Base-by-base conservation (phyloP, 2,113 vertebrate genomes). In the Entomyzon cyanotis region DNA sequence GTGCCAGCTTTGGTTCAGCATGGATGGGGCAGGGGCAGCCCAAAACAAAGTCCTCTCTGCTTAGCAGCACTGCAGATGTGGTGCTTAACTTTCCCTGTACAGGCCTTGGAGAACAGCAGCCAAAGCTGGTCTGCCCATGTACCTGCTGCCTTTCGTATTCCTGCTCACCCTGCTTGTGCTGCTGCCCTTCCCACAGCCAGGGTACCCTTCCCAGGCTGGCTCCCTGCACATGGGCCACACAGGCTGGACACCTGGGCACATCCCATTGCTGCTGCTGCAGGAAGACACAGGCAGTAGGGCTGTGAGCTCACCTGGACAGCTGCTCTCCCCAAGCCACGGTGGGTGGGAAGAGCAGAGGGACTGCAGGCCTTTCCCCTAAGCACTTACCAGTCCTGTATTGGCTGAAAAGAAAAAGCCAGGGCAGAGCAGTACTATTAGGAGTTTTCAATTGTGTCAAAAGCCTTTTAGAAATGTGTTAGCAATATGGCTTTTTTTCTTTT, bases 1-100 rank as follows among this genome's bases (percentile, higher is more conserved):
- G 49, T 95, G 96, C 88, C 83, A 97, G 42, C 96, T 98, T 97
- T 90, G 92, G 76, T 39, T 80, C 93, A 81, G 84, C 47, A 75
- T 58, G 30, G 47, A 28, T 2, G 9, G 24, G 31, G 12, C 3
- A 2, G 10, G 22, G 41, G 21, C 30, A 30, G 41, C 64, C 31
- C 2, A 0, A 53, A 86, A 31, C 46, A 41, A 8, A 39, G 16
- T 14, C 35, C 15, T 0, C 21, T 28, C 55, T 73, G 47, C n/a
- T 42, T 46, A 83, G 46, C 47, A 84, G 79, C 59, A 7, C 3
- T 22, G 21, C 39, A 84, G 49, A 0, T 0, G 0, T 2, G 13
- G 25, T n/a, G 33, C 41, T 64, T n/a, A 9, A 4, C 28, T 64
- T 39, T 12, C 22, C 37, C 31, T 52, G 17, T 20, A 1, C 4